phyloP scores from a whole-genome alignment of 1,140 invertebrate species.

The Tribolium madens region DNA sequence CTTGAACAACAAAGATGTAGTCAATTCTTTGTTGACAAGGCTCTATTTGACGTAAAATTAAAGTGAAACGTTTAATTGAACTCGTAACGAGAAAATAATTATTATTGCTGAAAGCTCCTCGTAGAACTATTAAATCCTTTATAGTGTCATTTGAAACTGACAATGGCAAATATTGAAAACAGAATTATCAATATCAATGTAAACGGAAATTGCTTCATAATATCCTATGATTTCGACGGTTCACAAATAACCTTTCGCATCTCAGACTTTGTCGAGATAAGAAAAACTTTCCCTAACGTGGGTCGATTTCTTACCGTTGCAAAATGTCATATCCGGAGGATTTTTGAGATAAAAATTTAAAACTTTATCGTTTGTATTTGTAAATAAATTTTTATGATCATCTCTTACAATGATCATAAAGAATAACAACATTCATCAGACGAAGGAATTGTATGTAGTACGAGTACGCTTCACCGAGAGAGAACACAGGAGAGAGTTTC shows the following conservation, averaged over 20 bases:
- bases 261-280: neutral
- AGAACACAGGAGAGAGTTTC: slow-evolving; percentile 35
- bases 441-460: neutral
- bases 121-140: neutral
- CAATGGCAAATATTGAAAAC: slow-evolving; percentile 17
- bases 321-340: slow-evolving; percentile 20
- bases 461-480: slow-evolving; percentile 26
- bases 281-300: slow-evolving; percentile 16
- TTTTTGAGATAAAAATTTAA: neutral
- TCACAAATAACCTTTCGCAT: slow-evolving; percentile 17
- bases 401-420: neutral
- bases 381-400: neutral
- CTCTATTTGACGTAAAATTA: neutral
- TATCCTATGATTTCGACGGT: slow-evolving; percentile 24
- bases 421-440: neutral
- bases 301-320: slow-evolving; percentile 10
- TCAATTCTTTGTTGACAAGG: neutral
- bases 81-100: neutral
- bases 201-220: slow-evolving; percentile 8
- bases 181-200: slow-evolving; percentile 19
- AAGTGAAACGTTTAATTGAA: neutral
- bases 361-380: neutral
- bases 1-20: too few species aligned
- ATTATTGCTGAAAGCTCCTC: neutral
- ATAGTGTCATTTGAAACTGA: neutral